Conservation (phyloP, 1,140 invertebrate species). For the Drosophila punjabiensis region DNA sequence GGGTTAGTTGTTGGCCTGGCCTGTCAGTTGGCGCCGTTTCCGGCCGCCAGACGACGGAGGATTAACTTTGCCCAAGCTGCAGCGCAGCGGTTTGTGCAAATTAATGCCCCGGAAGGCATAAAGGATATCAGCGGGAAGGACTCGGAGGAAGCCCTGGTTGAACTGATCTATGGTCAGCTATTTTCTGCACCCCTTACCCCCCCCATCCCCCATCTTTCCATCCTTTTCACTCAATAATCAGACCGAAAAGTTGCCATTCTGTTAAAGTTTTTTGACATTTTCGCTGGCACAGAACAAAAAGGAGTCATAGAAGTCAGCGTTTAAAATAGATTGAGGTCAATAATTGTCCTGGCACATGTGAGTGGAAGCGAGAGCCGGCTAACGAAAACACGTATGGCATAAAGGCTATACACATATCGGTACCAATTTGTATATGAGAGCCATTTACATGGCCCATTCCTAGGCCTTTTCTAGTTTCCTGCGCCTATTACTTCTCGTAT, state of each 20-base stretch:
- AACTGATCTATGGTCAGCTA: constrained; percentile 64
- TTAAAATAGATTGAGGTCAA: constrained; percentile 77
- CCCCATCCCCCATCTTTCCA: not conserved
- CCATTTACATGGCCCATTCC: constrained; percentile 45
- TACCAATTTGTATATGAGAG: constrained; percentile 67
- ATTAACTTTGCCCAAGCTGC: constrained; percentile 67
- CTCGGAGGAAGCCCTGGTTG: constrained; percentile 33
- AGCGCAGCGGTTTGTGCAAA: constrained; percentile 64
- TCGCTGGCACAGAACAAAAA: constrained; percentile 19
- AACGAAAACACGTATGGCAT: constrained; percentile 35
- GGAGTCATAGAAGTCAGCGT: constrained; percentile 43
- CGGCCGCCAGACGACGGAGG: constrained; percentile 63
- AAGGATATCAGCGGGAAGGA: constrained; percentile 65
- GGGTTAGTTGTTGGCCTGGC: constrained; percentile 59
- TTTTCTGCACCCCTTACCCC: constrained; percentile 13
- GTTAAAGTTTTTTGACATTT: constrained; percentile 51
- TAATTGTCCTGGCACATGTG: constrained; percentile 66
- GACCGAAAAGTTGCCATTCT: constrained; percentile 45
- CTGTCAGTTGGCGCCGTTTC: constrained; percentile 70
- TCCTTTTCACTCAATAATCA: constrained; percentile 35
- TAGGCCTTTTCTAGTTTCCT: constrained; percentile 17
- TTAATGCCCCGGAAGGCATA: constrained; percentile 74
- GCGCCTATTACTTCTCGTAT: constrained; percentile 36
- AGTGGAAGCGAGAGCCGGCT: not conserved
- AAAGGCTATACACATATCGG: constrained; percentile 28